Base-by-base conservation (phyloP, 2,113 vertebrate genomes). In the Cygnus atratus region DNA sequence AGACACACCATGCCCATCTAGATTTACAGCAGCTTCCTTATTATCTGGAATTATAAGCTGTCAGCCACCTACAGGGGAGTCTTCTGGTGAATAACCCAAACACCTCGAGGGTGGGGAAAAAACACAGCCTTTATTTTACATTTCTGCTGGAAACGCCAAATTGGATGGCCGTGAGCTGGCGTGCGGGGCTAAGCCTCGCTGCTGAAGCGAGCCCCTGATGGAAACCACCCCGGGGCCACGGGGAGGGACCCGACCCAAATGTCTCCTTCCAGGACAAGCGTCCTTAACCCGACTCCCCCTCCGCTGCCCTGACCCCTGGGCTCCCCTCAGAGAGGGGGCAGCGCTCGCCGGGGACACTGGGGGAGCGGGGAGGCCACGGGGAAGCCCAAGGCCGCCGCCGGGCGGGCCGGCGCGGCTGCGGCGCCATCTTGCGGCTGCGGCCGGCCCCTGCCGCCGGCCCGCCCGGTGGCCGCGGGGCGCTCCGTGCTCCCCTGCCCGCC, bases 351-450 rank as follows among this genome's bases (percentile, higher is more conserved):
- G 21, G 21, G 26, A 44, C 22, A 29, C 48, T 16, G 10, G 66
- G 43, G 35, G n/a, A 15, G 37, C 43, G 37, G 54, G 20, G 44
- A 33, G 13, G 39, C 44, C 6, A 2, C 21, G 9, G 13, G 14
- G 18, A 18, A 22, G 25, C 22, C 72, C 22, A 58, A 31, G 18
- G 71, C 50, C 33, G 22, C 55, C 39, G 26, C 25, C 22, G 41
- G 35, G 43, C 14, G 10, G 28, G 35, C 13, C 46, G 7, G 90
- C 63, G 78, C 57, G 24, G 92, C 43, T 41, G 29, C 15, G 68
- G 95, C 82, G 84, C 97, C 98, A 95, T 95, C 98, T 98, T 82
- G 96, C 94, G 97, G 93, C 41, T 48, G 0, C 6, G 1, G 9
- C 28, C 46, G 9, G n/a, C 44, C 19, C 10, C 61, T 52, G 22